Conservation (phyloP, 2,113 vertebrate genomes). For the Tiliqua scincoides region DNA sequence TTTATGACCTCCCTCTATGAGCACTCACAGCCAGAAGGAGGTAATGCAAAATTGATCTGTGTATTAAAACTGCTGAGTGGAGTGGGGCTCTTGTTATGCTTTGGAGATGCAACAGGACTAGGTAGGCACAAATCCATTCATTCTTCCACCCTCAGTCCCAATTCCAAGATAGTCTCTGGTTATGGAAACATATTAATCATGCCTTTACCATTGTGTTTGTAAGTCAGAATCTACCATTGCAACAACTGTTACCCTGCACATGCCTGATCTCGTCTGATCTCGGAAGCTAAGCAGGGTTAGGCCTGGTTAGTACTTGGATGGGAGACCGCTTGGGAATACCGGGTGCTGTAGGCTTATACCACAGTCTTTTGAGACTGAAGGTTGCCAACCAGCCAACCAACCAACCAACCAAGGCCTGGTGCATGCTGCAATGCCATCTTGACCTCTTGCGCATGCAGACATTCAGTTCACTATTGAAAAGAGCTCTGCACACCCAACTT, state of each 20-base stretch:
- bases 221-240: not conserved
- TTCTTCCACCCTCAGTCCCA: not conserved
- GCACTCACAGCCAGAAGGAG: conserved; percentile 85
- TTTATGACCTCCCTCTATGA: conserved; percentile 86
- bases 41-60: conserved; percentile 94
- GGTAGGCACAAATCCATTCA: conserved; percentile 47
- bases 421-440: not conserved
- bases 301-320: too few relatives aligned
- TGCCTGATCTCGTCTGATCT: too few relatives aligned
- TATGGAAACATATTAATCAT: conserved; percentile 18
- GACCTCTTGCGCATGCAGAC: not conserved
- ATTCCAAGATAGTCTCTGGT: conserved; percentile 26
- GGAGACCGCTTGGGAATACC: too few relatives aligned
- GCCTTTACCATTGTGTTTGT: not conserved
- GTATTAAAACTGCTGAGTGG: conserved; percentile 90
- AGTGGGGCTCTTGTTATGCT: conserved; percentile 80
- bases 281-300: too few relatives aligned
- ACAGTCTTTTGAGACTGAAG: too few relatives aligned
- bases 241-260: too few relatives aligned
- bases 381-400: too few relatives aligned
- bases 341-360: too few relatives aligned
- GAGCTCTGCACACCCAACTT: not conserved
- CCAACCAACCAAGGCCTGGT: not conserved
- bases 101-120: conserved; percentile 68
- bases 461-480: not conserved